Evolutionary conservation across 1,140 invertebrate genomes (phyloP), one percentile per base, ranked within the genome.

Genomic region (Wiebesia pumilae): DNA sequence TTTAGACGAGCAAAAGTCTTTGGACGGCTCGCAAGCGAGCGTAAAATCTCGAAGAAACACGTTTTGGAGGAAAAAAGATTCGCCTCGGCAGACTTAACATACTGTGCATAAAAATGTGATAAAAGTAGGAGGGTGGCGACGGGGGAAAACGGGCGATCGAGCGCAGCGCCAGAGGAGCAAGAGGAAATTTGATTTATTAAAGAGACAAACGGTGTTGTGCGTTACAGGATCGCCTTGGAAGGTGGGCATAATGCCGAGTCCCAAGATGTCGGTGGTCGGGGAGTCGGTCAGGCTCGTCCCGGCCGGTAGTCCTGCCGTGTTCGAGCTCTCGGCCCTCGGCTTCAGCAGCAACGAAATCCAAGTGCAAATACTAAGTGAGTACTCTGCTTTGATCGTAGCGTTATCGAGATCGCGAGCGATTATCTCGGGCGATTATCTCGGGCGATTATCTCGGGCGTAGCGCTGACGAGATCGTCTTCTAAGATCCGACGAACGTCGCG

Each of bases 261-360:
- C 96, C 92, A 95, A 96, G 94, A 93, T 97, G 95, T 94, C 96
- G 89, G 95, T 97, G 86, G 94, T 97, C 89, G 97, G 97, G 89
- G 97, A 98, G 93, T 96, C 97, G 85, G 96, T 98, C 69, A 95
- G 97, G 91, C 95, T 98, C 90, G 97, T 98, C 88, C 96, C 97
- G 86, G 97, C 97, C 87, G 96, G 97, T 91, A 96, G 96, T 90
- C 95, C 97, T 88, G 97, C 97, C 86, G 95, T 96, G 90, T 98
- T 98, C 94, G 97, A 98, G 91, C 96, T 98, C 86, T 95, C 94
- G 81, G 95, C 95, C 77, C 92, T 95, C 81, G 95, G 95, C 62
- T 97, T 97, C 89, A 96, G 95, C 83, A 95, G 94, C 87, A 95
- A 88, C 35, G 93, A 94, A 85, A 94, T 94, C 43, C 92, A 94